Percentiles rank a stretch among this genome's conserved stretches.
phyloP scores from a whole-genome alignment of 2,797 vertebrate species.

The Gephyroberyx darwinii region DNA sequence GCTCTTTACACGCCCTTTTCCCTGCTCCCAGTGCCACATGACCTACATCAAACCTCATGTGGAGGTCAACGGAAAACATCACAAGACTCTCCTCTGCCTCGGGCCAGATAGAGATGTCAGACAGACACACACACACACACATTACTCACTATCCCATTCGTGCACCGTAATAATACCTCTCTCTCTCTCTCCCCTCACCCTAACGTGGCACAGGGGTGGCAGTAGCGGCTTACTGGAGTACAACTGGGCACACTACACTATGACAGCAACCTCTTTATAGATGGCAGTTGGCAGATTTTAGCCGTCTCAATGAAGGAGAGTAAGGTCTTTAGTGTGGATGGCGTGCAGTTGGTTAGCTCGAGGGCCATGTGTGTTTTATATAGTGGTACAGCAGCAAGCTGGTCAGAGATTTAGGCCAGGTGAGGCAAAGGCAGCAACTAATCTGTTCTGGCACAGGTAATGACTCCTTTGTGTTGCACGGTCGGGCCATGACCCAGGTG shows the following conservation, averaged over 20 bases:
- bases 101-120: neutral
- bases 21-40: neutral
- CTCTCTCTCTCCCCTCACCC: neutral
- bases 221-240: constrained; percentile 3
- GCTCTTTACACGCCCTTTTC: neutral
- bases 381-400: constrained; percentile 34
- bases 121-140: neutral
- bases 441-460: constrained; percentile 39
- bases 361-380: neutral
- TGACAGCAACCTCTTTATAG: constrained; percentile 2
- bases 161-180: neutral
- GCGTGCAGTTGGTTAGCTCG: neutral
- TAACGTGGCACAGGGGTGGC: neutral
- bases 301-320: constrained; percentile 37
- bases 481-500: constrained; percentile 26
- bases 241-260: neutral
- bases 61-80: constrained; percentile 43
- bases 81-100: constrained; percentile 46
- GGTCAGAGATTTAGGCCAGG: constrained; percentile 49
- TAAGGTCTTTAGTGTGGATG: constrained; percentile 17
- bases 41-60: constrained; percentile 3
- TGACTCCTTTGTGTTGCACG: constrained; percentile 15
- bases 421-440: constrained; percentile 18
- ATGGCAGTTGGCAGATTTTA: constrained; percentile 37
- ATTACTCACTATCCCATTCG: constrained; percentile 1